These are phyloP conservation scores for Caenorhabditis angaria DNA, from an alignment of 2,888 invertebrate species.

Conservation along the genomic window DNA sequence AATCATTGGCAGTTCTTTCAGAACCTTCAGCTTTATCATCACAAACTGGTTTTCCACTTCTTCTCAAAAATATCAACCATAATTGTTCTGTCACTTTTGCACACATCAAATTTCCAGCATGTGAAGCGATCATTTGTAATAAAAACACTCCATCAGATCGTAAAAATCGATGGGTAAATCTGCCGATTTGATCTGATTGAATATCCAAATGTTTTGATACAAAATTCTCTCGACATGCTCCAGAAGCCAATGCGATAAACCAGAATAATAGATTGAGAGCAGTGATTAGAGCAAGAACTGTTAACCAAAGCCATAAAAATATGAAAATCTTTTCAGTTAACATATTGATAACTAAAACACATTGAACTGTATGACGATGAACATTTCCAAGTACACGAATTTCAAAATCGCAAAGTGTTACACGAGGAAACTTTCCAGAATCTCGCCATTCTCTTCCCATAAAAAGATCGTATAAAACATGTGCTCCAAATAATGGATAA, in stretches of 20 bases:
- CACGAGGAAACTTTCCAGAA: conserved; percentile 73
- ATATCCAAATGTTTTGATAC: conserved; percentile 55
- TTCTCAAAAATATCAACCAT: conserved; percentile 57
- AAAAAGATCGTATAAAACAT: conserved; percentile 74
- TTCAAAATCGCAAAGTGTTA: conserved; percentile 73
- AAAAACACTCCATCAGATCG: conserved; percentile 71
- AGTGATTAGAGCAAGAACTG: conserved; percentile 66
- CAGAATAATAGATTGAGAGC: conserved; percentile 69
- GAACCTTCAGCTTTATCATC: conserved; percentile 56
- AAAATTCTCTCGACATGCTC: conserved; percentile 57
- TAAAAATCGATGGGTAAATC: conserved; percentile 68
- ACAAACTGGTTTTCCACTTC: conserved; percentile 51
- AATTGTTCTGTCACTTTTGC: conserved; percentile 58
- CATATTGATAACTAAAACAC: conserved; percentile 71
- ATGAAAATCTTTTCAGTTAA: conserved; percentile 73
- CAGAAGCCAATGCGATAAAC: conserved; percentile 64
- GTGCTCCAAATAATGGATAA: conserved; percentile 73
- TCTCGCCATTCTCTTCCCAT: conserved; percentile 72
- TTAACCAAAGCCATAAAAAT: conserved; percentile 72
- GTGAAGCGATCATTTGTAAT: conserved; percentile 63
- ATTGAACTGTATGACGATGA: conserved; percentile 70
- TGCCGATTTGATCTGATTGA: conserved; percentile 50
- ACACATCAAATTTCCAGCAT: conserved; percentile 60
- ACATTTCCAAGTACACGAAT: conserved; percentile 73
- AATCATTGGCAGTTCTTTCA: conserved; percentile 42